These are phyloP conservation scores for Metaphire vulgaris DNA, from an alignment of 1,140 invertebrate species.

Conservation along the genomic window DNA sequence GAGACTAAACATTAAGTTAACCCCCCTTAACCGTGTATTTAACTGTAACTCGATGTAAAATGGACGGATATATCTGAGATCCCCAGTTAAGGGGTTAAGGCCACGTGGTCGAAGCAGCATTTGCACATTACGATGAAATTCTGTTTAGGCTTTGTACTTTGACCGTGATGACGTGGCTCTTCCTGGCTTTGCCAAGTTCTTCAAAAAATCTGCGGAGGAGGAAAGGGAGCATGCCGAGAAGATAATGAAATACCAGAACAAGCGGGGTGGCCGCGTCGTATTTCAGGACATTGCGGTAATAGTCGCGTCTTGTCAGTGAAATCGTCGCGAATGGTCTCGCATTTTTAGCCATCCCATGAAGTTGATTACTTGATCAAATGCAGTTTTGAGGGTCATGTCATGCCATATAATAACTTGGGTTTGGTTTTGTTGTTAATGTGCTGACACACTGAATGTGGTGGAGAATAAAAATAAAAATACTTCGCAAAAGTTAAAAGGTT, in stretches of 20 bases:
- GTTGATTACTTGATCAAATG: background rate
- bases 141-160: constrained; percentile 67
- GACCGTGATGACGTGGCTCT: constrained; percentile 73
- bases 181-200: constrained; percentile 64
- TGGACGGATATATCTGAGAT: background rate
- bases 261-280: constrained; percentile 67
- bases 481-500: no score
- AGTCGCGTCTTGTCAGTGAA: background rate
- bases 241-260: constrained; percentile 72
- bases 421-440: background rate
- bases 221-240: constrained; percentile 69
- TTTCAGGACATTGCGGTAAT: constrained; percentile 49
- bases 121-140: no score
- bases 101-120: no score
- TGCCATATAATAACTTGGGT: background rate
- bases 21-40: background rate
- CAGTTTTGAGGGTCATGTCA: background rate
- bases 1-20: no score
- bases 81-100: no score
- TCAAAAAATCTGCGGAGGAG: constrained; percentile 65
- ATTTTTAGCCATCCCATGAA: background rate
- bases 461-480: background rate
- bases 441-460: background rate
- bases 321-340: background rate
- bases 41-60: background rate